Percentiles rank a stretch among this genome's conserved stretches.
These are phyloP conservation scores for Gobionotothen gibberifrons DNA, from an alignment of 2,797 vertebrate genomes.

Conservation along the genomic window DNA sequence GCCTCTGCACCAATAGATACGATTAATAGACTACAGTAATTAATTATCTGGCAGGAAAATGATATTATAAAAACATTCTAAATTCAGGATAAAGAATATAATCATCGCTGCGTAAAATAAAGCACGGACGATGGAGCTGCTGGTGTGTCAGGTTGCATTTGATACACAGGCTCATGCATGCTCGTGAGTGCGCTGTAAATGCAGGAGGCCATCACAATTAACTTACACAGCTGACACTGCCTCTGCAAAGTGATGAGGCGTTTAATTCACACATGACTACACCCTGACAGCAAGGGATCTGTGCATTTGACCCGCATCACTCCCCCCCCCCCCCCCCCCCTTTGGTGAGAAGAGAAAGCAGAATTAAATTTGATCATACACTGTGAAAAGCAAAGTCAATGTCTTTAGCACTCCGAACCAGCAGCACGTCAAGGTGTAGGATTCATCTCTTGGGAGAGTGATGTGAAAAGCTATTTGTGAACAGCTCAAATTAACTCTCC, in stretches of 20 bases:
- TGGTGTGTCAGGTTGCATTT: constrained; percentile 8
- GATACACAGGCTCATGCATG: constrained; percentile 3
- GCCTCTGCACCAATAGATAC: constrained; percentile 57
- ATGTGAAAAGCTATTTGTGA: constrained; percentile 35
- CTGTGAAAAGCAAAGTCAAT: constrained; percentile 60
- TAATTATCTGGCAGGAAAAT: constrained; percentile 50
- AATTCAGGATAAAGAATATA: constrained; percentile 40
- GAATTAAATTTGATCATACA: constrained; percentile 73
- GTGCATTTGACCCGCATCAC: constrained; percentile 67
- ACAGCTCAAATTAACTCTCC: constrained; percentile 1
- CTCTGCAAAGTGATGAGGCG: constrained; percentile 57
- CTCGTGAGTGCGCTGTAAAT: constrained; percentile 19
- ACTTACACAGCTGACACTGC: constrained; percentile 51
- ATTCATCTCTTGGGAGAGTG: constrained; percentile 49
- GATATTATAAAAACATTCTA: constrained; percentile 11
- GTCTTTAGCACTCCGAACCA: constrained; percentile 63
- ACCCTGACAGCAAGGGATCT: constrained; percentile 63
- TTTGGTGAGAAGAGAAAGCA: constrained; percentile 52
- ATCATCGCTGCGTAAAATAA: constrained; percentile 25
- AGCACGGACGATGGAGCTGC: constrained; percentile 2
- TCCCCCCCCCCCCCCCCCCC: constrained; percentile 33
- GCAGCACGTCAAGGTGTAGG: constrained; percentile 59
- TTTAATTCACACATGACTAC: constrained; percentile 72
- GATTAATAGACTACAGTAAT: constrained; percentile 61
- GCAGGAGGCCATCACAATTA: constrained; percentile 57